Evolutionary conservation across 1,140 invertebrate genomes (phyloP), one percentile per base, ranked within the genome.

Genomic region (Eufriesea mexicana): DNA sequence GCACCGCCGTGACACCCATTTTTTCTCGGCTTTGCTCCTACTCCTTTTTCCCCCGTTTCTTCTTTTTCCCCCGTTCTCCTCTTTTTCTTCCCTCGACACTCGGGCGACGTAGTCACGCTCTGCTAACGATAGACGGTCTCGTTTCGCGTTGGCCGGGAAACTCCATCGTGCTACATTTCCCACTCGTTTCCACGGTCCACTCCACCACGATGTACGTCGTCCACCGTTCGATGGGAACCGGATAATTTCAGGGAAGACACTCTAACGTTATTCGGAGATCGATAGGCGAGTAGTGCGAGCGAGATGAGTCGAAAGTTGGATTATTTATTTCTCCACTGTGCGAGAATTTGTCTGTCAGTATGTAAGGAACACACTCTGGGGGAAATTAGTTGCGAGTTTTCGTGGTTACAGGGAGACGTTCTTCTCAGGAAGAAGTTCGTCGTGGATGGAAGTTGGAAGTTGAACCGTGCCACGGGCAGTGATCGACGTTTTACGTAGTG

Each of bases 51-150:
- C 57, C 25, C 28, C 35, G 20, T 9, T 9, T 64, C 28, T 42
- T 0, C 18, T 45, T 18, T 12, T 10, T 1, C 23, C 5, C 10
- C 16, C 42, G 9, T 4, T 12, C n/a, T 25, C 23, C 71, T 49
- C 20, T 72, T 61, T 61, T 47, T 49, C 42, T 71, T 16, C 72
- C 35, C 59, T 59, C 66, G n/a, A 47, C 35, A n/a, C 54, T n/a
- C 4, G 12, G 42, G 18, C 47, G 20, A 81, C 54, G 49, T 35
- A 57, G 72, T 74, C 85, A 87, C 78, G 72, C 55, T 87, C 72
- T 28, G 42, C 67, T 62, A 82, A 87, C 85, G 82, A 87, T 23
- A 73, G 71, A 87, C 62, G 61, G 73, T 87, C 76, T 86, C 74
- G 86, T 84, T 87, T 84, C 77, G 59, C 75, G 75, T 84, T 25